phyloP scores from a whole-genome alignment of 1,140 invertebrate species.

The Heterodera carotae region DNA sequence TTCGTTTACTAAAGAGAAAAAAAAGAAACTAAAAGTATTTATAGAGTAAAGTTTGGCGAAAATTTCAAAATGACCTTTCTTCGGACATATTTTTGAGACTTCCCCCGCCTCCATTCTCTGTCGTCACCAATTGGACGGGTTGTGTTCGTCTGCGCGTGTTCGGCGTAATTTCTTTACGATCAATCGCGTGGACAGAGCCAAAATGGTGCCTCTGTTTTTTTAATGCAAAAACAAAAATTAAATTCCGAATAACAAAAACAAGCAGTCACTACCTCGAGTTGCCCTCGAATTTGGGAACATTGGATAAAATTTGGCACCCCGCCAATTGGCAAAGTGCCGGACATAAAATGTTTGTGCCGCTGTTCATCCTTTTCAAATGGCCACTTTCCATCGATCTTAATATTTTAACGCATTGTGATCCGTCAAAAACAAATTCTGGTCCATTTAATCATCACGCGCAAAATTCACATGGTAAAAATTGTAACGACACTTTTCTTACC shows the following conservation, averaged over 20 bases:
- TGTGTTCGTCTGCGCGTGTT: conserved; percentile 14
- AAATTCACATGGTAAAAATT: too few species aligned
- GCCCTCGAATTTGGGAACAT: background rate
- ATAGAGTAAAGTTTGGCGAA: too few species aligned
- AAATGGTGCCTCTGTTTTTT: background rate
- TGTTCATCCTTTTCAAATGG: conserved; percentile 4
- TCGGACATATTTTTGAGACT: background rate
- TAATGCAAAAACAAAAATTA: background rate
- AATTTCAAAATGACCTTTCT: background rate
- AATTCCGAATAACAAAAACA: background rate
- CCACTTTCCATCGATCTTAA: background rate
- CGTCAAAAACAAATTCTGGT: too few species aligned
- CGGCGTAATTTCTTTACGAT: background rate
- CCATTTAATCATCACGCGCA: too few species aligned
- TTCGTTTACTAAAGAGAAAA: background rate
- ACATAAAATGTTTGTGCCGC: background rate
- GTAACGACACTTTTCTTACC: conserved; percentile 3
- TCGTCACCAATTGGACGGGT: conserved; percentile 6
- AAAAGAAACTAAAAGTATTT: background rate
- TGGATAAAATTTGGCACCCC: background rate
- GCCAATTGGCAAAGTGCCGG: background rate
- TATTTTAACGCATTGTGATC: too few species aligned
- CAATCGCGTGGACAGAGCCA: background rate
- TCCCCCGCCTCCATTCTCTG: background rate
- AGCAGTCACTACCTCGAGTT: background rate